These are phyloP conservation scores for Hoplodrina blanda DNA, from an alignment of 2,888 invertebrate genomes.

Conservation along the genomic window DNA sequence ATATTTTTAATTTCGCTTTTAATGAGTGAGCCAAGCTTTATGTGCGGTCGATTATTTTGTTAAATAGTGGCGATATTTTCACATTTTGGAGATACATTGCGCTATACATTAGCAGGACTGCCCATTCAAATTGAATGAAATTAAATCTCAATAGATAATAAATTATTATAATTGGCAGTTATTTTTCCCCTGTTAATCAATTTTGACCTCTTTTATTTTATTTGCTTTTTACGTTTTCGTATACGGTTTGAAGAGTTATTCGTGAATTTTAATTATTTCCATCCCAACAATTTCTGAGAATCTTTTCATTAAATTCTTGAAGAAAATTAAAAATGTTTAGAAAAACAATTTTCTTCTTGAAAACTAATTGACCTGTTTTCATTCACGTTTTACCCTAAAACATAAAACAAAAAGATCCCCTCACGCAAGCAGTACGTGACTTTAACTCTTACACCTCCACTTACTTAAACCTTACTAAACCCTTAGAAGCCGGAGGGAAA, in stretches of 20 bases:
- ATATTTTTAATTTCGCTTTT: constrained; percentile 62
- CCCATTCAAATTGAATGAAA: constrained; percentile 4
- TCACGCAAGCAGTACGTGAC: constrained; percentile 47
- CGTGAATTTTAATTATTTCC: neutral
- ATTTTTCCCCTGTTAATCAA: neutral
- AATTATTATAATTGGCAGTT: constrained; percentile 6
- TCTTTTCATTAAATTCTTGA: neutral
- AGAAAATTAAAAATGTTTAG: no score
- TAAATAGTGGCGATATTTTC: constrained; percentile 39
- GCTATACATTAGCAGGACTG: constrained; percentile 3
- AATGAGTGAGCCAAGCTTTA: constrained; percentile 49
- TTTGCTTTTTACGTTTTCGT: neutral
- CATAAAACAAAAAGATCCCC: constrained; percentile 39
- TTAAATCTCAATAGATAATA: constrained; percentile 21
- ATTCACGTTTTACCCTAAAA: neutral
- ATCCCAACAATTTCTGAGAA: neutral
- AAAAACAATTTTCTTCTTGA: neutral
- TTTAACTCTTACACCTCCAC: constrained; percentile 54
- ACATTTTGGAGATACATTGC: constrained; percentile 28
- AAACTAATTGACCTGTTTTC: neutral
- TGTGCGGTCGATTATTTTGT: constrained; percentile 43
- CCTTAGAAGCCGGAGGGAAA: constrained; percentile 48
- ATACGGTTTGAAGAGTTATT: neutral
- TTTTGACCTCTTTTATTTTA: neutral
- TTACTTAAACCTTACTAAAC: constrained; percentile 49